Percentiles rank a stretch among this genome's conserved stretches.
Evolutionary conservation across 2,888 invertebrate species (phyloP).

Genomic region (Heliconius ethilla): DNA sequence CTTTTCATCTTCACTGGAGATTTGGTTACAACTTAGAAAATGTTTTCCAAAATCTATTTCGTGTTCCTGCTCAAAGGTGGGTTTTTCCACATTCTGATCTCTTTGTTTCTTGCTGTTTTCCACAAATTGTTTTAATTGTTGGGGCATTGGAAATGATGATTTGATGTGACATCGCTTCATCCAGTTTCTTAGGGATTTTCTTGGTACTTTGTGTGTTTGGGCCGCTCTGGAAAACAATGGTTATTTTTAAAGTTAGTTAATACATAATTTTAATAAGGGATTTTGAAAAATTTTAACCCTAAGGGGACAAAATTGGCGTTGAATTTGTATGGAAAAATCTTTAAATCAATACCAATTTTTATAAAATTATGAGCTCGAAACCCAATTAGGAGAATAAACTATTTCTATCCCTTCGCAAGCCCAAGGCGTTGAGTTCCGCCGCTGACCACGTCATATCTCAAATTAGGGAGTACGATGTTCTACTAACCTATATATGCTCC

Average conservation of each 20-base stretch:
- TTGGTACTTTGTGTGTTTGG: constrained; percentile 82
- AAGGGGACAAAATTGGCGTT: too few species aligned
- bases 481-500: constrained; percentile 81
- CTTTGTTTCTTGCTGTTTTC: constrained; percentile 79
- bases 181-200: constrained; percentile 83
- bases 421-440: too few species aligned
- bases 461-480: neutral
- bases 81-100: constrained; percentile 58
- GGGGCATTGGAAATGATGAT: constrained; percentile 82
- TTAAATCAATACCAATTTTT: too few species aligned
- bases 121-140: constrained; percentile 80
- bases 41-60: constrained; percentile 75
- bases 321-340: too few species aligned
- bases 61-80: constrained; percentile 54
- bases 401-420: too few species aligned
- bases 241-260: neutral
- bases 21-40: constrained; percentile 60
- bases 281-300: too few species aligned
- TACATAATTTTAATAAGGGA: too few species aligned
- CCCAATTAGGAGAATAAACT: too few species aligned
- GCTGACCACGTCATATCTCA: too few species aligned
- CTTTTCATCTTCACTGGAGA: constrained; percentile 69
- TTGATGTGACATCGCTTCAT: constrained; percentile 84
- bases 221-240: constrained; percentile 72
- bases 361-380: too few species aligned